Evolutionary conservation across 2,888 invertebrate genomes (phyloP), one percentile per base, ranked within the genome.

Genomic region (Sceliomorpha sp.): DNA sequence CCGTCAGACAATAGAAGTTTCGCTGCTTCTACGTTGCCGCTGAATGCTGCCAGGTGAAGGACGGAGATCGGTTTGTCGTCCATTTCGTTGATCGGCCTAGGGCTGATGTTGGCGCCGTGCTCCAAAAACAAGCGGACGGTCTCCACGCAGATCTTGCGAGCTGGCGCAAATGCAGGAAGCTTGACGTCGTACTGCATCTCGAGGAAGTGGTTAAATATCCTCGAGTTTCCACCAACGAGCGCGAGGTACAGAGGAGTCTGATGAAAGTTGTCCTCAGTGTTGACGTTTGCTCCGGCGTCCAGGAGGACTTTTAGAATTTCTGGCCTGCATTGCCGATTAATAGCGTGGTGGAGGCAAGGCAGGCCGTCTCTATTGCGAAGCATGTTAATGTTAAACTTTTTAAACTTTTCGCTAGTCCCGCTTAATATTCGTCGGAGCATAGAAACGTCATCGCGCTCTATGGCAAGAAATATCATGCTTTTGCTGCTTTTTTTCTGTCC

Each of bases 161-260:
- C 53, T 7, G 37, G 1, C 24, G 26, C 44, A 2, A 37, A 8
- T 0, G 13, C 6, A 0, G 31, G 9, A 1, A 15, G 7, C 1
- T 20, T 0, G 1, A 17, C 0, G 8, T 37, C 13, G 10, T 62
- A 62, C 8, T 45, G 31, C 2, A 62, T 45, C 4, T 62, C 53
- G 0, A 53, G 15, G 9, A 62, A 62, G 10, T 26, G 37, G 6
- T 53, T 45, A 0, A 62, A 29, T 8, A 62, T 45, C 0, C 32
- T 45, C 0, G 51, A 51, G 15, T 62, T 27, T 0, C 60, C 60
- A 1, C 32, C 51, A 9, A 51, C 53, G 6, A 62, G 37, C 4
- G 60, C 60, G 1, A 62, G 39, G n/a, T 45, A 62, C 13, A 62
- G 12, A 17, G 60, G 60, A 29, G 20, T 51, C 10, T 62, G 51